Evolutionary conservation across 2,888 invertebrate species (phyloP), one percentile per base, ranked within the genome.

Genomic region (Polymixis lichenea): DNA sequence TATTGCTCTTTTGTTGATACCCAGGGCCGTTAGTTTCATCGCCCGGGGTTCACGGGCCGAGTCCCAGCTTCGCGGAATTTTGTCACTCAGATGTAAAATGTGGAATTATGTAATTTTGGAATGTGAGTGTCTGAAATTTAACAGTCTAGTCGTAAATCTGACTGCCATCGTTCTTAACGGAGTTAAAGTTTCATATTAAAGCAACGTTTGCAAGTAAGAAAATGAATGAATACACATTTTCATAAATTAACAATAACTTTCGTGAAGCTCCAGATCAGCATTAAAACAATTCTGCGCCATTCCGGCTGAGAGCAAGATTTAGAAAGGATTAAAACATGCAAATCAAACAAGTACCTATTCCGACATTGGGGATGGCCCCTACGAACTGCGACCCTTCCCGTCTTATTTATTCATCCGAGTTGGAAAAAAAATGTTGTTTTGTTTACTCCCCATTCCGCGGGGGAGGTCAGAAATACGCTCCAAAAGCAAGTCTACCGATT

Each of bases 1-100:
- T 96, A 96, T 96, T 94, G 96, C 96, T 93, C 96, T 94, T 96
- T 95, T 96, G 96, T 96, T 96, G 95, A 95, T 96, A 94, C 96
- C 95, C 92, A 86, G 93, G 95, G 92, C 93, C 94, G 96, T 97
- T 97, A 96, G 94, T 96, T 96, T 96, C 96, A 96, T 96, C 96
- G 96, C 95, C 79, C 91, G 91, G 93, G 94, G 95, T 93, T 93
- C 93, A 91, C 89, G 84, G 89, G 89, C 86, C 86, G 78, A 82
- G 85, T 87, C 86, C 85, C 86, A 84, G 81, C 82, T 86, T 89
- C 89, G 77, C 88, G 87, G 86, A 87, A 88, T 87, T 89, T 86
- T 83, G 84, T 81, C 80, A 69, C 66, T 80, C 61, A 62, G 68
- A 75, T 67, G 61, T 78, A 64, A 65, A 67, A 78, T 58, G 55